Conservation (phyloP, 2,888 invertebrate genomes). For the Drosophila austrosaltans region DNA sequence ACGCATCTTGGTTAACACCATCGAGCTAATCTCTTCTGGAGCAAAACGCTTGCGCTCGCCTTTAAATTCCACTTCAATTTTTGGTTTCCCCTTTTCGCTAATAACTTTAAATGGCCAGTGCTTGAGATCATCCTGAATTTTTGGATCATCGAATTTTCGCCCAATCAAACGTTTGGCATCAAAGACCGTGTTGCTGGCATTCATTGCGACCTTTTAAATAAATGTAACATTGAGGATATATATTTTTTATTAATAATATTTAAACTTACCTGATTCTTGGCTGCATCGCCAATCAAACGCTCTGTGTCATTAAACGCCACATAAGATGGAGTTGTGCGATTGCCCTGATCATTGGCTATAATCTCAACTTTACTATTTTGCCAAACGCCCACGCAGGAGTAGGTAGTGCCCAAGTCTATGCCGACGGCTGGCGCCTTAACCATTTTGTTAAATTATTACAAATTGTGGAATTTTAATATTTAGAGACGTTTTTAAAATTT, state of each 20-base stretch:
- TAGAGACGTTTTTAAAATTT: constrained; percentile 5
- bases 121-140: constrained; percentile 91
- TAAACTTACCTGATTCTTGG: constrained; percentile 89
- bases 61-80: constrained; percentile 89
- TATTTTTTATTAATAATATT: not conserved
- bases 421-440: constrained; percentile 87
- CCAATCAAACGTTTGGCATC: constrained; percentile 94
- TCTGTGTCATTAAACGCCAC: constrained; percentile 94
- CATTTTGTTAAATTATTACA: constrained; percentile 58
- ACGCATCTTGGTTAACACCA: constrained; percentile 93
- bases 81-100: constrained; percentile 88
- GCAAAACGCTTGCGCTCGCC: constrained; percentile 90
- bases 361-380: constrained; percentile 92
- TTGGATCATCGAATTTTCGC: constrained; percentile 90
- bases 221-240: not conserved
- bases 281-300: constrained; percentile 93
- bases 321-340: constrained; percentile 93
- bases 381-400: constrained; percentile 94
- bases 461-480: constrained; percentile 11
- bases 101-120: constrained; percentile 91
- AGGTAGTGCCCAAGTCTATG: constrained; percentile 94
- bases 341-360: constrained; percentile 95
- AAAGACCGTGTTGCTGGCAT: constrained; percentile 92
- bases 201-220: constrained; percentile 88
- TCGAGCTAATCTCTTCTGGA: constrained; percentile 93